Base-by-base conservation (phyloP, 2,888 invertebrate genomes). In the Xylophagus ater region DNA sequence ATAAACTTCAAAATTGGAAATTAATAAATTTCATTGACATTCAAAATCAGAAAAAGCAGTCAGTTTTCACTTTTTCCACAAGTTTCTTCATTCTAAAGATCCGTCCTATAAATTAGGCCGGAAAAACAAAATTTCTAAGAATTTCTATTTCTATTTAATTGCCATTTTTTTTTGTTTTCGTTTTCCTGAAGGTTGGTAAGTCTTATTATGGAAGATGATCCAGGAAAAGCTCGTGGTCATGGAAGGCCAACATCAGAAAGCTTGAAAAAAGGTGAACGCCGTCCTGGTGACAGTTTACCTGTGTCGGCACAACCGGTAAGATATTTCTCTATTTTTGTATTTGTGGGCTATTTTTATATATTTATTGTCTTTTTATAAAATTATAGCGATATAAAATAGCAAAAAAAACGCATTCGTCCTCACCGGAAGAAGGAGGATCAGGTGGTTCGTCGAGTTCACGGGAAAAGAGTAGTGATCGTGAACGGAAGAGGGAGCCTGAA, bases 161-260 rank as follows among this genome's bases (percentile, higher is more conserved):
- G n/a, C n/a, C n/a, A n/a, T n/a, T n/a, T n/a, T n/a, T n/a, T n/a
- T n/a, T n/a, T n/a, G n/a, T n/a, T n/a, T n/a, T n/a, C n/a, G n/a
- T n/a, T n/a, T n/a, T n/a, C n/a, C n/a, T n/a, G n/a, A n/a, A n/a
- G n/a, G n/a, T n/a, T n/a, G n/a, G n/a, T n/a, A n/a, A n/a, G n/a
- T n/a, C n/a, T n/a, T n/a, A n/a, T n/a, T n/a, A 37, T 37, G 37
- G 41, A 44, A 37, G 34, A 40, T 10, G 44, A 44, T 21, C 32
- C 26, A 17, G 41, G 44, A 15, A 38, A 39, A 36, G 44, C 39
- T 26, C 38, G 44, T 20, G 44, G 44, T 4, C 36, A 34, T 32
- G 41, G 44, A 8, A 35, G 44, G 8, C 35, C 39, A n/a, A 31
- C 32, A 18, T 31, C 12, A 13, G 44, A 44, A 2, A 36, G 29